Evolutionary conservation across 2,797 vertebrate species (phyloP), one percentile per base, ranked within the genome.

Genomic region (Pampus argenteus): DNA sequence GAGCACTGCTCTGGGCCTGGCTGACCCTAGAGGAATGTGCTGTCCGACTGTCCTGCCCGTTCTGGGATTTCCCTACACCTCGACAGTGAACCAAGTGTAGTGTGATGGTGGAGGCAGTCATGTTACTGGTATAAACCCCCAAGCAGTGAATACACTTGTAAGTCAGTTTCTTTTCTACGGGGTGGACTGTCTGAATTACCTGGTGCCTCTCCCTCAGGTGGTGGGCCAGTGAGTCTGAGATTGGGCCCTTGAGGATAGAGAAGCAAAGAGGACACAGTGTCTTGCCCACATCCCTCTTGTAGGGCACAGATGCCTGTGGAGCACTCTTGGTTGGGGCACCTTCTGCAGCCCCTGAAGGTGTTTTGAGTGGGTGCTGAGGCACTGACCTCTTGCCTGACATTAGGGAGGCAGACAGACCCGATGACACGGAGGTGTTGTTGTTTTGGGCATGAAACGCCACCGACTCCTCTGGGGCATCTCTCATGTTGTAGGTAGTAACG

Each of bases 131-230:
- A 38, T 99, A 99, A 36, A 99, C 98, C 9, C 98, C 98, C 61
- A 99, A 94, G 89, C 98, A 99, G 89, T 99, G 98, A 78, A 99
- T 99, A 77, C 98, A 99, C 85, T 99, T 99, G 88, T 99, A 99
- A 23, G 98, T 99, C 20, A 99, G 94, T 89, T 99, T 99, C 84
- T 99, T 99, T 91, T 99, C 98, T 72, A 99, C 98, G 0, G 97
- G 98, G 84, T 99, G 97, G 74, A 98, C 97, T 0, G 97, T 98
- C 91, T 99, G 97, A 81, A 99, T 98, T 7, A 99, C 98, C 74
- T 99, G 98, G 89, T 99, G 98, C 66, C 97, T 91, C 87, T 99
- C 98, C 74, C 97, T 94, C 66, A 99, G 92, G 82, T 99, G 98
- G 88, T 99, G 98, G 10, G 98, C 96, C 81, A 99, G 92, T 3